Evolutionary conservation across 1,140 invertebrate species (phyloP), one percentile per base, ranked within the genome.

Genomic region (Orchestia grillus): DNA sequence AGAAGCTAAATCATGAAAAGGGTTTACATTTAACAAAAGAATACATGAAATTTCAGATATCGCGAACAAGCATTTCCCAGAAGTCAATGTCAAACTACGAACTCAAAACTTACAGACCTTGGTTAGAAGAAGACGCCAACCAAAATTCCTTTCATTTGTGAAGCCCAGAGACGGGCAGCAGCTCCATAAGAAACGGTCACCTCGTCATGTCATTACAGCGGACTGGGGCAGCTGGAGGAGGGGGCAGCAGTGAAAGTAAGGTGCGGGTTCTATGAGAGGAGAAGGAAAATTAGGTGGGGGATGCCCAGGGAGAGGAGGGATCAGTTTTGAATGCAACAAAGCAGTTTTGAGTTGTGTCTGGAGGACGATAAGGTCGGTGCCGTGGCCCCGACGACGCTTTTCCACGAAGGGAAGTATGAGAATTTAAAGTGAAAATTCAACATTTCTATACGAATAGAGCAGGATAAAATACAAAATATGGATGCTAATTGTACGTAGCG

Each of bases 181-280:
- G 62, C 28, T 15, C 19, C 28, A 90, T n/a, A 90, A 90, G 42
- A 90, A 42, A 90, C 43, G 88, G 15, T 44, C 88, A 90, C 43
- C 88, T 42, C 88, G 88, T 90, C 88, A 90, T 90, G 28, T 90
- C 15, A 90, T 90, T 90, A 44, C 43, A 77, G 88, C 43, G 4
- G 41, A 44, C 15, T 44, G 36, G 41, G 43, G 88, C 4, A 90
- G 43, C 4, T 11, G 88, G 88, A 90, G 88, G 87, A 77, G 62
- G 62, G 62, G 62, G 62, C 62, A 77, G 28, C 88, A 90, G 88
- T 90, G 88, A 90, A 90, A 90, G 88, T 90, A 90, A 44, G 42
- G 3, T 42, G 88, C 41, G 88, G 88, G 28, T 44, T 90, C 11
- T 77, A 77, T 77, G 62, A 77, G 62, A 77, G 62, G 62, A 77